phyloP scores from a whole-genome alignment of 2,113 vertebrate genomes.

The Prochilodus magdalenae region DNA sequence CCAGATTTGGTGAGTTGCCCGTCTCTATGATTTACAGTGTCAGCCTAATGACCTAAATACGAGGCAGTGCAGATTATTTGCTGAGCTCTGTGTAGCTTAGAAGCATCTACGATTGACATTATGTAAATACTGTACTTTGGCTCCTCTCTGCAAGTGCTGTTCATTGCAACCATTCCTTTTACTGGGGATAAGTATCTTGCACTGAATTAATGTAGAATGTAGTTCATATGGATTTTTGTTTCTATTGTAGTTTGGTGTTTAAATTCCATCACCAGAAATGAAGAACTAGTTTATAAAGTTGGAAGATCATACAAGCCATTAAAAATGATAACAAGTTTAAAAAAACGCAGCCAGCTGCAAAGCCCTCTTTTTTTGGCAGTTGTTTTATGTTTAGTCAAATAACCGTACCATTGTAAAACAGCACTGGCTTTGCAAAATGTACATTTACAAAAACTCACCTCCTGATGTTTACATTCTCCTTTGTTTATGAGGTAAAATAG shows the following conservation, averaged over 20 bases:
- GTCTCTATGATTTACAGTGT: constrained; percentile 57
- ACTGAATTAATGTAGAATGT: constrained; percentile 53
- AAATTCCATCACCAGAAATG: constrained; percentile 24
- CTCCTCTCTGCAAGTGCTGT: constrained; percentile 15
- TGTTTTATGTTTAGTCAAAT: constrained; percentile 3
- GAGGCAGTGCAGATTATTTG: constrained; percentile 56
- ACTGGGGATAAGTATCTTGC: constrained; percentile 21
- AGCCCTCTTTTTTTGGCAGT: not conserved
- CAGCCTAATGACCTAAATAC: constrained; percentile 62
- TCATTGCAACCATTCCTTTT: constrained; percentile 43
- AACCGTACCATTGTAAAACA: not conserved
- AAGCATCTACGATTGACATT: constrained; percentile 14
- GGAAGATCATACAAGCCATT: not conserved
- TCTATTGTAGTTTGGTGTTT: constrained; percentile 17
- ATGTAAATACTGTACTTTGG: not conserved
- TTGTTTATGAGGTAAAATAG: constrained; percentile 35
- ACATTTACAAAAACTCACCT: not conserved
- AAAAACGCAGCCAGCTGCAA: not conserved
- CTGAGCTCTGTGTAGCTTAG: constrained; percentile 40
- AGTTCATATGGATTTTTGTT: not conserved
- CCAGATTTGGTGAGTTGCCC: constrained; percentile 54
- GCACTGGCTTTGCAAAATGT: not conserved
- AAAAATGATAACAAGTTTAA: not conserved
- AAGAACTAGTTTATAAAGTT: constrained; percentile 37
- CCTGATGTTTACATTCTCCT: constrained; percentile 39